Percentiles rank a stretch among this genome's conserved stretches.
Evolutionary conservation across 2,797 vertebrate species (phyloP).

Genomic region (Atherinosoma microstoma): DNA sequence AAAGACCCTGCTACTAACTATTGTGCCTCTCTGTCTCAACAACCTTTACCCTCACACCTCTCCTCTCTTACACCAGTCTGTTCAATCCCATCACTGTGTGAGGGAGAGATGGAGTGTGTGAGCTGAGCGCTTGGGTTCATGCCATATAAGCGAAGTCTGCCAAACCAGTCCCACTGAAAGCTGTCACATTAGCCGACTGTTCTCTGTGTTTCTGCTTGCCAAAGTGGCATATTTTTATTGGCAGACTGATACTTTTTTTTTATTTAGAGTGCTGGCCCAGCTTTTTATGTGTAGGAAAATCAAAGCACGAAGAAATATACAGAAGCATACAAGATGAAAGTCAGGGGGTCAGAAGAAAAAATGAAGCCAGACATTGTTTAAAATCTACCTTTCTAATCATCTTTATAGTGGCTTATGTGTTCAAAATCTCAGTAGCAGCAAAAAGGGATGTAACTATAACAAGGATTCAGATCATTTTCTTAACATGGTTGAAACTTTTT

Average conservation of each 20-base stretch:
- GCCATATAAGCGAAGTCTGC: slow-evolving; percentile 73
- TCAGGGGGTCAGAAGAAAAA: slow-evolving; percentile 7
- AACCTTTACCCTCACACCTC: slow-evolving; percentile 57
- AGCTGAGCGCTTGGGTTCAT: slow-evolving; percentile 67
- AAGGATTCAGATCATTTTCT: slow-evolving; percentile 44
- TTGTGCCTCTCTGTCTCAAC: slow-evolving; percentile 42
- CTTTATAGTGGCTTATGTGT: slow-evolving; percentile 8
- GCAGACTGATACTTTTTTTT: slow-evolving; percentile 56
- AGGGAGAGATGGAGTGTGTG: slow-evolving; percentile 43
- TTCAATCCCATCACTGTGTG: slow-evolving; percentile 53
- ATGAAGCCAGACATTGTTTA: slow-evolving; percentile 7
- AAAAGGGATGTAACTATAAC: not conserved
- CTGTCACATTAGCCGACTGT: slow-evolving; percentile 77
- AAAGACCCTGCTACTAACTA: slow-evolving; percentile 55
- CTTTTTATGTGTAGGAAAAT: slow-evolving; percentile 54
- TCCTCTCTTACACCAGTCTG: slow-evolving; percentile 42
- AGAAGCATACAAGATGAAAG: slow-evolving; percentile 32
- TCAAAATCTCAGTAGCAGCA: not conserved
- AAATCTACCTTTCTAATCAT: slow-evolving; percentile 12
- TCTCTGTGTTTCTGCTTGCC: slow-evolving; percentile 64
- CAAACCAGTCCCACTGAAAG: slow-evolving; percentile 77
- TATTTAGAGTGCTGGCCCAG: slow-evolving; percentile 68
- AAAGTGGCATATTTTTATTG: slow-evolving; percentile 78
- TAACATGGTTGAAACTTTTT: slow-evolving; percentile 36
- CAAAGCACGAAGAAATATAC: slow-evolving; percentile 44